Evolutionary conservation across 2,113 vertebrate genomes (phyloP).

Genomic region (Cathartes aura): DNA sequence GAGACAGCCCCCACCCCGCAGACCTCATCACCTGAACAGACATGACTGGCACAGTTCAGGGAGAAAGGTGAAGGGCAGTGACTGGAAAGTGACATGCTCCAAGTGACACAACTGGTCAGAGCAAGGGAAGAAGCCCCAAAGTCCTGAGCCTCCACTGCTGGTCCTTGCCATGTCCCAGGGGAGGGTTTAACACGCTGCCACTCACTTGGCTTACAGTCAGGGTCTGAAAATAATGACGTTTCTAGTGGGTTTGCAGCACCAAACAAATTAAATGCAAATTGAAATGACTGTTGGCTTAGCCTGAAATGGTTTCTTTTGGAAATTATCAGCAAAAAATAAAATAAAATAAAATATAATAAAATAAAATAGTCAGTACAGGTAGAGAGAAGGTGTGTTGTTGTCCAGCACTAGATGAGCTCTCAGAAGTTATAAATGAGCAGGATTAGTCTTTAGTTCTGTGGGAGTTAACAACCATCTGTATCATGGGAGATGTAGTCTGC

Average conservation of each 20-base stretch:
- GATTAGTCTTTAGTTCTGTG: fast-evolving
- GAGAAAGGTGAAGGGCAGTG: background rate
- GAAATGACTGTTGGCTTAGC: background rate
- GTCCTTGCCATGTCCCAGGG: too few species aligned
- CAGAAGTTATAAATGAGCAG: background rate
- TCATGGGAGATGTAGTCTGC: background rate
- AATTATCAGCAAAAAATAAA: background rate
- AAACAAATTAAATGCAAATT: background rate
- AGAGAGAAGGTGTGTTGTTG: background rate
- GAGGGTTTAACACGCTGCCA: background rate
- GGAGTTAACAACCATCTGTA: background rate
- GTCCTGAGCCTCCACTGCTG: background rate
- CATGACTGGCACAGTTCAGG: too few species aligned
- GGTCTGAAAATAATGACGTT: background rate
- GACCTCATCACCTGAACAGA: background rate
- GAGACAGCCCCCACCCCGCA: too few species aligned
- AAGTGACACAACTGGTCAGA: background rate
- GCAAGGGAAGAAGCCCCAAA: background rate
- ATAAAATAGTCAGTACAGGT: background rate
- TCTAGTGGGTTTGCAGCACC: background rate
- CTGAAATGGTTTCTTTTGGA: background rate
- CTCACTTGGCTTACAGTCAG: background rate
- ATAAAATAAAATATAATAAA: background rate
- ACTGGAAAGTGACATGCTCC: background rate
- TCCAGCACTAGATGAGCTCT: background rate